Percentiles rank a stretch among this genome's conserved stretches.
These are phyloP conservation scores for Halichoeres trimaculatus DNA, from an alignment of 2,113 vertebrate species.

Conservation along the genomic window DNA sequence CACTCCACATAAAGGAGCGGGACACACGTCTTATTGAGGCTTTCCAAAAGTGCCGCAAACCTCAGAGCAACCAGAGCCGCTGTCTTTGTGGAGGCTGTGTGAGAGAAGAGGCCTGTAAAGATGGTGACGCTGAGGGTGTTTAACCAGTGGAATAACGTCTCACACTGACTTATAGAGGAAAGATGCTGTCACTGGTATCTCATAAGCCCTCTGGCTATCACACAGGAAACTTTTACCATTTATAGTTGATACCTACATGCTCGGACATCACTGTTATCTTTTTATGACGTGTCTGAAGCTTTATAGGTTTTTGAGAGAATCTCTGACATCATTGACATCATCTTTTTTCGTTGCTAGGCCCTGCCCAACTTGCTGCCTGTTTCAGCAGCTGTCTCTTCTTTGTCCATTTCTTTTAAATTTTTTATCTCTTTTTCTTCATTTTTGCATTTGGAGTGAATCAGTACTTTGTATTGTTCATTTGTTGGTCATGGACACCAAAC, in stretches of 20 bases:
- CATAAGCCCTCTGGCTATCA: neutral
- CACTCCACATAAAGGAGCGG: conserved; percentile 23
- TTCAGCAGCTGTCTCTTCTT: too few relatives aligned
- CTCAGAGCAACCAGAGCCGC: conserved; percentile 11
- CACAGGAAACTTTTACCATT: neutral
- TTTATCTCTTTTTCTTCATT: too few relatives aligned
- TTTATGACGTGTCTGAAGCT: neutral
- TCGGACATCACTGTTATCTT: neutral
- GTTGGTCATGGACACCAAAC: too few relatives aligned
- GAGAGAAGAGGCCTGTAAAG: conserved; percentile 11
- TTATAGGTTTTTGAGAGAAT: neutral
- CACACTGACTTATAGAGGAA: neutral
- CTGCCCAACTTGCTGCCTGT: too few relatives aligned
- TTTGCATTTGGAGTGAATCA: too few relatives aligned
- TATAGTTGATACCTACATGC: neutral
- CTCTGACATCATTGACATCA: too few relatives aligned
- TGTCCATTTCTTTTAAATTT: too few relatives aligned
- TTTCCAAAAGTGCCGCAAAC: conserved; percentile 36
- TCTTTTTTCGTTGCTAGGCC: too few relatives aligned
- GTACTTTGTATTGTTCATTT: too few relatives aligned
- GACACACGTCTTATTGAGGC: neutral
- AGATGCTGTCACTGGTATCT: neutral
- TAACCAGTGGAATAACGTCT: neutral
- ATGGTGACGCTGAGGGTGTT: conserved; percentile 1
- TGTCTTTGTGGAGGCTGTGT: conserved; percentile 6